A percentile compares a stretch with the other conserved stretches of the same genome.
These are phyloP conservation scores for Molossus alvarezi DNA, from an alignment of 2,797 vertebrate genomes.

Conservation along the genomic window DNA sequence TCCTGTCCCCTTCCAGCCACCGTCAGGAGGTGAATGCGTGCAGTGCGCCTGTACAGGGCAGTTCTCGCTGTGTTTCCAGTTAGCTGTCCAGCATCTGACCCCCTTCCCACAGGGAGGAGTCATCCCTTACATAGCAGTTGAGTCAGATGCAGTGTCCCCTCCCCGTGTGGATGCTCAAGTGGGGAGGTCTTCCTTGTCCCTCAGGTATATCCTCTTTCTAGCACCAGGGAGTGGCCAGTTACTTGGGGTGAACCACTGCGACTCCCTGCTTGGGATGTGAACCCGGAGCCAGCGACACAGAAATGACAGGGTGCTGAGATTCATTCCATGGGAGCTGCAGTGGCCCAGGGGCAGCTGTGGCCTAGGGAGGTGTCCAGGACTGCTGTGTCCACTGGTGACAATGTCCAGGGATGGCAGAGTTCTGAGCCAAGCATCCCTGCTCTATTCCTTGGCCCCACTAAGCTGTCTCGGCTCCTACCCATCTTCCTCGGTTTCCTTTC, in stretches of 20 bases:
- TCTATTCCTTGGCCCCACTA: background rate
- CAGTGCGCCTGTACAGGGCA: background rate
- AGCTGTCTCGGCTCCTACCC: background rate
- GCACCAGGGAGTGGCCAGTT: background rate
- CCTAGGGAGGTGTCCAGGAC: too few relatives aligned
- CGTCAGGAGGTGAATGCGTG: background rate
- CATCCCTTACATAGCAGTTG: background rate
- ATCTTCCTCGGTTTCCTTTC: background rate
- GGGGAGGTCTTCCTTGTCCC: background rate
- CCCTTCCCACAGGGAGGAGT: background rate
- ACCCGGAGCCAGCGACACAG: background rate
- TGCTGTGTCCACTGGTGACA: too few relatives aligned
- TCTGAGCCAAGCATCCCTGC: background rate
- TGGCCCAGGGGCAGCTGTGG: background rate
- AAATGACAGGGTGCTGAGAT: background rate
- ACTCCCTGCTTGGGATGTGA: background rate
- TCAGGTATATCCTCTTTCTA: background rate
- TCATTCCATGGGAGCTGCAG: accelerated
- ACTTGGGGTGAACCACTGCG: background rate
- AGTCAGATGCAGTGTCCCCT: background rate
- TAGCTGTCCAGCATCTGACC: background rate
- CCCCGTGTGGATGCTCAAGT: background rate
- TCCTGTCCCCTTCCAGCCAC: accelerated
- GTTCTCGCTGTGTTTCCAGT: background rate
- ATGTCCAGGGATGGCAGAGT: background rate